Evolutionary conservation across 2,888 invertebrate species (phyloP).

Genomic region (Eudemis profundana): DNA sequence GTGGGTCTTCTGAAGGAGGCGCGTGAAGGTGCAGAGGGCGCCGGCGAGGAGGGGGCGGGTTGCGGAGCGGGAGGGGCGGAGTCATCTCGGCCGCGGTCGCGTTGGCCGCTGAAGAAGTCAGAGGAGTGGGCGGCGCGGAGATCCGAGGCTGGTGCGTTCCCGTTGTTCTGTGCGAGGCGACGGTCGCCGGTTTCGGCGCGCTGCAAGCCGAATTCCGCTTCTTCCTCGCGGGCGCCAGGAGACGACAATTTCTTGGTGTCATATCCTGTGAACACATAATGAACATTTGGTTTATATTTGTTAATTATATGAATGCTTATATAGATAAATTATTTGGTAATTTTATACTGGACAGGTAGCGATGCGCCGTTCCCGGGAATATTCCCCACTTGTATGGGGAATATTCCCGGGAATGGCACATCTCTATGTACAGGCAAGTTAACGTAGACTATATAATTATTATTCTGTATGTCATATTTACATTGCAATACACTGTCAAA

Average conservation of each 20-base stretch:
- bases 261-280: slow-evolving; percentile 74
- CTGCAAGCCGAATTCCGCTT: slow-evolving; percentile 89
- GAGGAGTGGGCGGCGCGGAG: slow-evolving; percentile 90
- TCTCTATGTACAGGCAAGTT: not conserved
- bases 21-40: slow-evolving; percentile 58
- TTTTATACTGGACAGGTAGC: too few relatives aligned
- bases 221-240: slow-evolving; percentile 85
- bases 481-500: not conserved
- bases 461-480: not conserved
- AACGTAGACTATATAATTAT: not conserved
- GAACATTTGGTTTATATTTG: slow-evolving; percentile 43
- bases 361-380: too few relatives aligned
- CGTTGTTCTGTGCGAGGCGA: slow-evolving; percentile 68
- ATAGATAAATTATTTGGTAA: too few relatives aligned
- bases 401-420: too few relatives aligned
- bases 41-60: slow-evolving; percentile 49
- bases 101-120: slow-evolving; percentile 88
- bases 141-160: slow-evolving; percentile 81
- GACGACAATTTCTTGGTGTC: slow-evolving; percentile 87
- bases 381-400: too few relatives aligned
- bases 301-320: not conserved
- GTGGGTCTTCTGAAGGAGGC: slow-evolving; percentile 73
- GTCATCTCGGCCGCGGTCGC: slow-evolving; percentile 79
- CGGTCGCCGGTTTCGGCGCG: slow-evolving; percentile 88
- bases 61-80: slow-evolving; percentile 50